Percentiles rank a stretch among this genome's conserved stretches.
Conservation (phyloP, 2,888 invertebrate species). For the Cactoblastis cactorum region DNA sequence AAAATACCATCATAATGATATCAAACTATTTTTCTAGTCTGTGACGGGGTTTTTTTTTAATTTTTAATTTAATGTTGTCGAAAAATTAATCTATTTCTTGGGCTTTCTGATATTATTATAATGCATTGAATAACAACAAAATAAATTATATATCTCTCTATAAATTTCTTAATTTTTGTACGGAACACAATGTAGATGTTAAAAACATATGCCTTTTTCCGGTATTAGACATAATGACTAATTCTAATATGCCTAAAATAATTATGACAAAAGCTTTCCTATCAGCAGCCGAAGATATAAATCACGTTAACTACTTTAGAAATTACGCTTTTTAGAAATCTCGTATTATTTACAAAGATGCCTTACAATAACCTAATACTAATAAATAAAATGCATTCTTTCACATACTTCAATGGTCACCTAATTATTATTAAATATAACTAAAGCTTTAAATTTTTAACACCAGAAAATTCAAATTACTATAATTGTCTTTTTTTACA, state of each 20-base stretch:
- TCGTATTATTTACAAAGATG: constrained; percentile 9
- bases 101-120: no score
- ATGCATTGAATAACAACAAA: no score
- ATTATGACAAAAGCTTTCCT: neutral
- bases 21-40: no score
- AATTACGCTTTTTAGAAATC: constrained; percentile 63
- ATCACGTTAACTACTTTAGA: constrained; percentile 73
- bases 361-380: neutral
- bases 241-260: neutral
- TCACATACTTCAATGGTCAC: neutral
- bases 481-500: no score
- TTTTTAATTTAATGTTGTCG: no score
- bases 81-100: no score
- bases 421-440: no score
- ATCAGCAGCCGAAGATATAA: constrained; percentile 29
- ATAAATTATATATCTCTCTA: no score
- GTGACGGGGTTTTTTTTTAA: no score
- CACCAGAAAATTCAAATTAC: no score
- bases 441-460: no score
- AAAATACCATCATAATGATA: no score
- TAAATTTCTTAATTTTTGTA: neutral
- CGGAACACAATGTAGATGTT: neutral
- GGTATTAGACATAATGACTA: neutral
- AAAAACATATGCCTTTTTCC: neutral
- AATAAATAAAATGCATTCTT: neutral